These are phyloP conservation scores for Sympetrum striolatum DNA, from an alignment of 2,888 invertebrate genomes.

Conservation along the genomic window DNA sequence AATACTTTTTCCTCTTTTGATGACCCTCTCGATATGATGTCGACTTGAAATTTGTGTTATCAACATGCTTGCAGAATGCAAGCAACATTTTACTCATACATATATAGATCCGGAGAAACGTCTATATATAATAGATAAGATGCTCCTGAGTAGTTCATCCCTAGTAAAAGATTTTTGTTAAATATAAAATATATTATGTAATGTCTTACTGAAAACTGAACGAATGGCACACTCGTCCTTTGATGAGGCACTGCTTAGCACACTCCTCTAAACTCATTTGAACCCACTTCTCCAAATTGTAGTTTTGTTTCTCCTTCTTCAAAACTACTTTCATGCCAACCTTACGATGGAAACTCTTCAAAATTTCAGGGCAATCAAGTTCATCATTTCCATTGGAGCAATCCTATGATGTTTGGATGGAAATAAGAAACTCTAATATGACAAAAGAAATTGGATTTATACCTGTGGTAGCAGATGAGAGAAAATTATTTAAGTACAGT, in stretches of 20 bases:
- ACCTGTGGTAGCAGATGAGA: too few relatives aligned
- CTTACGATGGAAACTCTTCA: constrained; percentile 59
- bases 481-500: neutral
- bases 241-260: constrained; percentile 64
- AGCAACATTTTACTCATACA: too few relatives aligned
- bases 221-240: constrained; percentile 66
- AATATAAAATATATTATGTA: neutral
- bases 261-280: constrained; percentile 65
- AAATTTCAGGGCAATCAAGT: constrained; percentile 60
- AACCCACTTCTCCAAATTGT: constrained; percentile 65
- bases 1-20: too few relatives aligned
- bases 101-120: too few relatives aligned
- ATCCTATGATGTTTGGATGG: constrained; percentile 57
- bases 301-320: constrained; percentile 55
- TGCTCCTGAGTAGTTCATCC: too few relatives aligned
- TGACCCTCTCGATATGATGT: too few relatives aligned
- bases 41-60: too few relatives aligned
- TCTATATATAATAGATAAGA: too few relatives aligned
- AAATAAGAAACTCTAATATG: neutral
- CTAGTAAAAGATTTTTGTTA: neutral
- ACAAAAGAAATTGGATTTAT: too few relatives aligned
- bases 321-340: constrained; percentile 52
- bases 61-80: too few relatives aligned
- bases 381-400: constrained; percentile 68
- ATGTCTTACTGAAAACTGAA: constrained; percentile 65